Base-by-base conservation (phyloP, 2,888 invertebrate species). In the Calliopum simillimum region DNA sequence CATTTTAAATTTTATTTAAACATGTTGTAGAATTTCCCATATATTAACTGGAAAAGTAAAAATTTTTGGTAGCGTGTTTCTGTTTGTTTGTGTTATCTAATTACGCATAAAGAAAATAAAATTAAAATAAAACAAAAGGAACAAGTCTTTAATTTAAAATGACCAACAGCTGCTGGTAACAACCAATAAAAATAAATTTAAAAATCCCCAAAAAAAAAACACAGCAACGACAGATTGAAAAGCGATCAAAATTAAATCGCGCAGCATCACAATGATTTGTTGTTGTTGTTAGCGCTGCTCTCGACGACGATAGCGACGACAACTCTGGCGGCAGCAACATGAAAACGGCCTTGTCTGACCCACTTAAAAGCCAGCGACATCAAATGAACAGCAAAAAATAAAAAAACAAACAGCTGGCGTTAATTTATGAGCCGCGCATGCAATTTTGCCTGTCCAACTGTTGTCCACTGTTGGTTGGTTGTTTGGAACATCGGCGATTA, bases 321-420 rank as follows among this genome's bases (percentile, higher is more conserved):
- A 33, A 23, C 23, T n/a, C n/a, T 47, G 55, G 55, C 16, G 41
- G 51, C 64, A 51, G 12, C 11, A 76, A 75, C 77, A 74, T 62
- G 71, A 73, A 75, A 75, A 75, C 83, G 84, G 81, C 84, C 83
- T 83, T 83, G 84, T 72, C 81, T 84, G 83, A 83, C 83, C 84
- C 79, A 83, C 83, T 82, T 78, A 79, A 74, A 75, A 64, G 73
- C 75, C 76, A 76, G 76, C 78, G 78, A 76, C 79, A 79, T 81
- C 77, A 56, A 14, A 41, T 33, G 33, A 33, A 33, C 1, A 33
- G 4, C 4, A 33, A 1, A 53, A 58, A 64, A 64, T 14, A 41
- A 51, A 63, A 8, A 43, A 53, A 59, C 14, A 49, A 49, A 43
- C 33, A 23, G 13, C 56, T 16, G 14, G 58, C 33, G 21, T 25